A percentile compares a stretch with the other conserved stretches of the same genome.
Conservation (phyloP, 2,888 invertebrate genomes). For the Gortyna flavago region DNA sequence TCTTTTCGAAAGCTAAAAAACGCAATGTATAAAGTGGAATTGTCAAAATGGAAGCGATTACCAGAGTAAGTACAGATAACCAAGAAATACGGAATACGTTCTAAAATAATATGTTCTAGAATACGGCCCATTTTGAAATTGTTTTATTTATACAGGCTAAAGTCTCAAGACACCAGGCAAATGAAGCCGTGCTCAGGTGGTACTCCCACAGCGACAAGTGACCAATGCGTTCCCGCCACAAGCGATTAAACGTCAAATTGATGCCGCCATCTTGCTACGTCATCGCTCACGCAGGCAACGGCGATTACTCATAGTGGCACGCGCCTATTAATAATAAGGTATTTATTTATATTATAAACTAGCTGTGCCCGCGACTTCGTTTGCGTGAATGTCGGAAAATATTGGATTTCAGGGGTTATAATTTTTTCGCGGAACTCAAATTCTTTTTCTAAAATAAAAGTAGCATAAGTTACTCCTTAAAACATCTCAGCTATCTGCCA, state of each 20-base stretch:
- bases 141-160: conserved; percentile 14
- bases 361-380: not conserved
- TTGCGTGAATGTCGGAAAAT: not conserved
- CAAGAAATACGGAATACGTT: no score
- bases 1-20: not conserved
- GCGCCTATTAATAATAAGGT: conserved; percentile 60
- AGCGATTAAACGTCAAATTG: conserved; percentile 70
- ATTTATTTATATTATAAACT: conserved; percentile 42
- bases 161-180: conserved; percentile 32
- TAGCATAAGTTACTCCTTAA: no score
- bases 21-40: not conserved
- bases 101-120: no score
- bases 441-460: no score
- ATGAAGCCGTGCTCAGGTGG: conserved; percentile 50
- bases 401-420: no score
- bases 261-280: conserved; percentile 71
- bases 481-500: no score
- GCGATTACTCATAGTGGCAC: conserved; percentile 70
- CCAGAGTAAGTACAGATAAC: not conserved
- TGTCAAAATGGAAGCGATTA: not conserved
- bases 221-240: conserved; percentile 70
- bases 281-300: conserved; percentile 67
- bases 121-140: not conserved
- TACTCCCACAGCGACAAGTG: conserved; percentile 65
- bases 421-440: no score